Conservation (phyloP, 2,888 invertebrate genomes). For the Eupelmus urozonus region DNA sequence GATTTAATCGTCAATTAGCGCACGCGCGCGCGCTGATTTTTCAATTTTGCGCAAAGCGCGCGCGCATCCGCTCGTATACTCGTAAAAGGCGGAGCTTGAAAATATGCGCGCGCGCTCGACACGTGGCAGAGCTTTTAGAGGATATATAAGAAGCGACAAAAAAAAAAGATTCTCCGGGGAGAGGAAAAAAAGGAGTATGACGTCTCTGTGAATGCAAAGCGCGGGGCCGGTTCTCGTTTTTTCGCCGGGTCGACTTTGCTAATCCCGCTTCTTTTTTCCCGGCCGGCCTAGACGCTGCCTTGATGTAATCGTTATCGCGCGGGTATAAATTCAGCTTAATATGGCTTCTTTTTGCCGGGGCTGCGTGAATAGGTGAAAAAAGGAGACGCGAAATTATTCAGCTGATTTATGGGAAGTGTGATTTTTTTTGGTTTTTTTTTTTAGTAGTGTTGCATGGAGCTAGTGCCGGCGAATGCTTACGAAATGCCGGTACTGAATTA, state of each 20-base stretch:
- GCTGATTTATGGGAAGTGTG: neutral
- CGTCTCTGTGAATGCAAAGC: neutral
- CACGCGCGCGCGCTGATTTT: slow-evolving; percentile 17
- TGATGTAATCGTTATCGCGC: slow-evolving; percentile 46
- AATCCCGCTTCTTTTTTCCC: slow-evolving; percentile 16
- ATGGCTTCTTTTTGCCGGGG: slow-evolving; percentile 12
- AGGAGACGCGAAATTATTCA: slow-evolving; percentile 1
- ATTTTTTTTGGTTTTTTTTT: neutral
- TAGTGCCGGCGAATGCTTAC: no score
- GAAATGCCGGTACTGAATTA: no score
- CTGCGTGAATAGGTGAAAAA: neutral
- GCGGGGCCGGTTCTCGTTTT: neutral
- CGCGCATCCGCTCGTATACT: neutral
- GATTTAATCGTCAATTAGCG: slow-evolving; percentile 56
- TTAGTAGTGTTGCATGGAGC: no score
- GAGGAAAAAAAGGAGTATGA: neutral
- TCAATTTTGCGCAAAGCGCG: slow-evolving; percentile 30
- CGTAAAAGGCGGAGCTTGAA: neutral
- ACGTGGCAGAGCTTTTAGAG: neutral
- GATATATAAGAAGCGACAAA: neutral
- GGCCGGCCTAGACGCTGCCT: neutral
- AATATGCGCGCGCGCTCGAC: slow-evolving; percentile 11
- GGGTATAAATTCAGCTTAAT: slow-evolving; percentile 31
- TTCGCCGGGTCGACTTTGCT: slow-evolving; percentile 8
- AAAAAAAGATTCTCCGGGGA: neutral